Percentiles rank a stretch among this genome's conserved stretches.
Conservation (phyloP, 2,113 vertebrate species). For the Pleuronectes platessa region DNA sequence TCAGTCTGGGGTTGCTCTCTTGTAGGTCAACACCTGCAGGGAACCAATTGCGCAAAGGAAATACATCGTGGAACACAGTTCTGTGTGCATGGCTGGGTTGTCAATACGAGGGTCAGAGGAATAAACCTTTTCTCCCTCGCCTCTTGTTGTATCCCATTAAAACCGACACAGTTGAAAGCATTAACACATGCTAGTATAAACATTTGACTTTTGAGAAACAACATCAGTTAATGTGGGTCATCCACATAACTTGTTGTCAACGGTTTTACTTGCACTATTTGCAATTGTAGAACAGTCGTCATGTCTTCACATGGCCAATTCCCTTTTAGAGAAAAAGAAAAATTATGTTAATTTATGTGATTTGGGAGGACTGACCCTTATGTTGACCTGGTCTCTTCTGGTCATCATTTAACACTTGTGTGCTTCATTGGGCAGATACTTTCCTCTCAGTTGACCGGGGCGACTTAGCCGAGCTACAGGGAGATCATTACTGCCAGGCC, state of each 20-base stretch:
- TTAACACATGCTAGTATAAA: not conserved
- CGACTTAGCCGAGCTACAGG: constrained; percentile 21
- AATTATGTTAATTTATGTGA: constrained; percentile 1
- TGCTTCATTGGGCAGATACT: constrained; percentile 21
- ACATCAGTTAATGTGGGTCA: not conserved
- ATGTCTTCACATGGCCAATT: not conserved
- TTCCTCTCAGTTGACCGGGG: constrained; percentile 41
- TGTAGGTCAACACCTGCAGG: not conserved
- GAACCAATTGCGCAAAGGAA: not conserved
- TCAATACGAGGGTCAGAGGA: not conserved
- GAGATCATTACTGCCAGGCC: constrained; percentile 37
- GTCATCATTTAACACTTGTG: constrained; percentile 1
- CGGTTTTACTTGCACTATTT: constrained; percentile 14
- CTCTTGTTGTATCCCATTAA: not conserved
- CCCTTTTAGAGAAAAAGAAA: not conserved
- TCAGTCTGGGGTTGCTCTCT: not conserved
- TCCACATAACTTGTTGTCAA: not conserved
- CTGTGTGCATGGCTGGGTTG: not conserved
- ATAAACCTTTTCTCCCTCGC: not conserved
- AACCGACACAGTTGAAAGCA: not conserved
- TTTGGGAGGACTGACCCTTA: constrained; percentile 27
- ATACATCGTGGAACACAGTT: not conserved
- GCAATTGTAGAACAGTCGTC: not conserved
- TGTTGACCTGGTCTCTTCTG: not conserved
- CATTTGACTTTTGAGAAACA: not conserved